Conservation (phyloP, 2,888 invertebrate species). For the Andrena camellia region DNA sequence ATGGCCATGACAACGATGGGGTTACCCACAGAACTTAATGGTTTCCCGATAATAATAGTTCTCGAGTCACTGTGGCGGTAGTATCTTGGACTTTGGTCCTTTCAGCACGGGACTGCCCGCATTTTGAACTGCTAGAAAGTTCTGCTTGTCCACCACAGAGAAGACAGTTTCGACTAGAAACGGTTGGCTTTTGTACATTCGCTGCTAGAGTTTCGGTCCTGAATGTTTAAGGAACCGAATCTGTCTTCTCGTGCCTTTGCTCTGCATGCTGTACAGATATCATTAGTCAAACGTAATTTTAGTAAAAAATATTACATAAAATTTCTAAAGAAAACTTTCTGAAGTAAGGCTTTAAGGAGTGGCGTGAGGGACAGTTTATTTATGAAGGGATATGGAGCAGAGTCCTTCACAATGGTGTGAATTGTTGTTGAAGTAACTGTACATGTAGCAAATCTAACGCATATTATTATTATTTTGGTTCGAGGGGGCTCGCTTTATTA, state of each 20-base stretch:
- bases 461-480: no score
- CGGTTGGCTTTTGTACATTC: slow-evolving; percentile 14
- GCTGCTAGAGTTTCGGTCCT: neutral
- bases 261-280: neutral
- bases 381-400: no score
- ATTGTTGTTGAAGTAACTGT: no score
- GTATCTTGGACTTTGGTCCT: slow-evolving; percentile 54
- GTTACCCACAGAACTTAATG: slow-evolving; percentile 58
- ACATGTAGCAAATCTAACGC: no score
- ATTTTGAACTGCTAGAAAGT: slow-evolving; percentile 48
- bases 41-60: slow-evolving; percentile 62
- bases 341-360: no score
- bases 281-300: neutral
- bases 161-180: slow-evolving; percentile 22
- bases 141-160: slow-evolving; percentile 44
- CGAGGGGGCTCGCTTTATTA: no score
- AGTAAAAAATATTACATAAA: neutral
- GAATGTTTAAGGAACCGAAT: slow-evolving; percentile 1
- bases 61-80: slow-evolving; percentile 38
- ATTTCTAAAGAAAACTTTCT: no score
- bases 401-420: no score
- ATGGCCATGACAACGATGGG: slow-evolving; percentile 16
- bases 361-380: no score
- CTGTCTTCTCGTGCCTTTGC: neutral
- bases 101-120: slow-evolving; percentile 49